phyloP scores from a whole-genome alignment of 92 coral and sea anemone species.

The Phenganax marumi region DNA sequence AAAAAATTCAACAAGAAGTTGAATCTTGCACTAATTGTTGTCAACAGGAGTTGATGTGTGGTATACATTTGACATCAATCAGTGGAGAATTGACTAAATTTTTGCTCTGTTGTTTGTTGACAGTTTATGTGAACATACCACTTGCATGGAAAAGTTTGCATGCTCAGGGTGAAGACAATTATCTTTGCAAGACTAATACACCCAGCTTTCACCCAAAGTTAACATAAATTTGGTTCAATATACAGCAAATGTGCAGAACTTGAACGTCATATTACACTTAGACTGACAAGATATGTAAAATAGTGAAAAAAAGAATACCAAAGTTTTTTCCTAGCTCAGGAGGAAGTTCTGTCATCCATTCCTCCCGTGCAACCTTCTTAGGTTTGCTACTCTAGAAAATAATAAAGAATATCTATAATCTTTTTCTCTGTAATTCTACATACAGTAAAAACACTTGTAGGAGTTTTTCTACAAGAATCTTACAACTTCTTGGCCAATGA shows the following conservation, averaged over 20 bases:
- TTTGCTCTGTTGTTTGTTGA: background rate
- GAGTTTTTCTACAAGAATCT: no score
- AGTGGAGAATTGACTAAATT: no score
- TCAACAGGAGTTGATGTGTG: no score
- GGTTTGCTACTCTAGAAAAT: background rate
- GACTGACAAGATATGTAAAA: background rate
- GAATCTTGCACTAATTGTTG: background rate
- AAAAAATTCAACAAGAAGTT: background rate
- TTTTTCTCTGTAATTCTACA: background rate
- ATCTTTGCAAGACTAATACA: no score
- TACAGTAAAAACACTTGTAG: background rate
- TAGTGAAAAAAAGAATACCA: slow-evolving; percentile 55
- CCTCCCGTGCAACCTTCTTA: slow-evolving; percentile 69
- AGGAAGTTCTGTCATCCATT: slow-evolving; percentile 99
- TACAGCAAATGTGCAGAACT: background rate
- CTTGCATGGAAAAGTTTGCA: no score
- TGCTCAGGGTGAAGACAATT: no score
- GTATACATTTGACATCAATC: no score
- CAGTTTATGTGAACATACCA: background rate
- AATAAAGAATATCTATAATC: background rate
- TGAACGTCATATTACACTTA: background rate
- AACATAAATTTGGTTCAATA: background rate
- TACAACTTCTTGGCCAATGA: no score
- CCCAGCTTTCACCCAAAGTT: no score
- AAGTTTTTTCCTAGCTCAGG: slow-evolving; percentile 92